Base-by-base conservation (phyloP, 2,888 invertebrate species). In the Coleophora deauratella region DNA sequence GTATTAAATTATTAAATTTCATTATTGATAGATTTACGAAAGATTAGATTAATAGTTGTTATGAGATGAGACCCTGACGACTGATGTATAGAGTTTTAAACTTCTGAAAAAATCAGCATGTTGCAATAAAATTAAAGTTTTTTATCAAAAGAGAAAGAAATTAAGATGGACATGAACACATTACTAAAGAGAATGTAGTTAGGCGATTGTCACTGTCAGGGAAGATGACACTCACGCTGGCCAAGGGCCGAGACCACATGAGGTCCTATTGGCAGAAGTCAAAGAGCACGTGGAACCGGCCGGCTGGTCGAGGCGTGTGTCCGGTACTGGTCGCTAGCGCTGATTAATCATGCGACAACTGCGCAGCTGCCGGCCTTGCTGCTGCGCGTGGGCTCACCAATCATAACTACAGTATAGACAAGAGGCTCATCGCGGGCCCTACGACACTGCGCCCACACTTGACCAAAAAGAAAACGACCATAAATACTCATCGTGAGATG, bases 341-440 rank as follows among this genome's bases (percentile, higher is more conserved):
- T 60, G 74, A 80, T 82, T 81, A 82, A 82, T 85, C 84, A 82
- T 80, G 76, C 77, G 35, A 41, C 42, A 43, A 43, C 43, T 85
- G 77, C 85, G 85, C 79, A 84, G 72, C 66, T 62, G 45, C 52
- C 62, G 80, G 59, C 81, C 81, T 84, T 81, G 81, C 50, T 47
- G 47, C 32, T 45, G 62, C 66, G 82, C 79, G 85, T 85, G 81
- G 85, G 85, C 54, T 57, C 52, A 47, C 61, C 56, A 63, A 70
- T 78, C 77, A 80, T 75, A 78, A 76, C 66, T 62, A 57, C 67
- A 51, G 53, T 50, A 50, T 50, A 44, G 55, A 54, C 61, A 62
- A 59, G 60, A 67, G 62, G 59, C 64, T 72, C 81, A 74, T 77
- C 75, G 52, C 50, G 51, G 50, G 51, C 61, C 59, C 60, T 58